Evolutionary conservation across 1,140 invertebrate species (phyloP).

Genomic region (Drosophila carrolli): DNA sequence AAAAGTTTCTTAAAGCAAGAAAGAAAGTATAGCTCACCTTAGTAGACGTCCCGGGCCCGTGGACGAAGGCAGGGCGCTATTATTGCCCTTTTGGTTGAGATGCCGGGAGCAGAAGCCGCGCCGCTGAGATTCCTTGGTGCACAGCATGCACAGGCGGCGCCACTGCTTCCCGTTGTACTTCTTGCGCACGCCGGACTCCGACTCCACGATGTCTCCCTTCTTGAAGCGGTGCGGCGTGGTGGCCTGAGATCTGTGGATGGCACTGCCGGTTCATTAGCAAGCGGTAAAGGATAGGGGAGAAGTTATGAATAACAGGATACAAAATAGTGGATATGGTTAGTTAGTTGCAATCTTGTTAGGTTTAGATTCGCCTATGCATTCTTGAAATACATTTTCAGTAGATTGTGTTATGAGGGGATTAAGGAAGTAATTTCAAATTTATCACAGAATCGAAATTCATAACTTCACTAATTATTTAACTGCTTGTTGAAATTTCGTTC

Average conservation of each 20-base stretch:
- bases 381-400: no score
- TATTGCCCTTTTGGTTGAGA: slow-evolving; percentile 88
- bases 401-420: no score
- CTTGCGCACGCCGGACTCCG: slow-evolving; percentile 97
- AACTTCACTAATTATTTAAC: no score
- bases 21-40: slow-evolving; percentile 50
- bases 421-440: no score
- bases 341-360: no score
- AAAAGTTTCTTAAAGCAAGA: neutral
- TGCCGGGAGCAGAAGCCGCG: slow-evolving; percentile 98
- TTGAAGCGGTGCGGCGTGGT: slow-evolving; percentile 98
- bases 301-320: neutral
- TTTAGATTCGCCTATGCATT: no score
- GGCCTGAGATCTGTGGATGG: slow-evolving; percentile 90
- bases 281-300: slow-evolving; percentile 6
- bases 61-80: slow-evolving; percentile 71
- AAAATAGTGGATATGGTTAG: no score
- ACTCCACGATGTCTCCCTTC: slow-evolving; percentile 98
- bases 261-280: slow-evolving; percentile 28
- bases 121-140: slow-evolving; percentile 99
- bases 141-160: slow-evolving; percentile 95
- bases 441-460: no score
- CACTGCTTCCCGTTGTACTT: slow-evolving; percentile 99
- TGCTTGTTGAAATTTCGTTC: neutral
- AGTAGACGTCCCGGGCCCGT: slow-evolving; percentile 77